Evolutionary conservation across 37 sponge, comb jelly and placozoan genomes (phyloP), one percentile per base, ranked within the genome.

Genomic region (Hexactinellida sp.): DNA sequence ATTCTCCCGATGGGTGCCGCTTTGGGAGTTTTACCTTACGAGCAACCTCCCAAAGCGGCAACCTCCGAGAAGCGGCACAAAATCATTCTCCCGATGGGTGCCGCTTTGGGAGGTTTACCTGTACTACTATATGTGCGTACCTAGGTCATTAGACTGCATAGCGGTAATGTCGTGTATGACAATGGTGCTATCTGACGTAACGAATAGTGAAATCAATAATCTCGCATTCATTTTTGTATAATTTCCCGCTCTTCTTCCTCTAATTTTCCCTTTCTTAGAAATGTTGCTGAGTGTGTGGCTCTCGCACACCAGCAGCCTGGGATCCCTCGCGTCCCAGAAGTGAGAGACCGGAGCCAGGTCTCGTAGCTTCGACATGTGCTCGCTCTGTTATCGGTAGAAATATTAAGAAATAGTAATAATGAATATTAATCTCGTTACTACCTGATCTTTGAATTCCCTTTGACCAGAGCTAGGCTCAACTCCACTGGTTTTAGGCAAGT

Each of bases 281-380:
- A 63, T 7, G 13, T 63, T 63, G 30, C 76, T 63, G 34, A 63
- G 76, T 3, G 76, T 63, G 76, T 63, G 76, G 1, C 36, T 54
- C 3, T 54, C 86, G 41, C 88, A 19, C 37, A 88, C 87, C 24
- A 95, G 83, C 55, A 95, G 51, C 38, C 84, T 84, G 0, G 91
- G 86, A 0, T 95, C 96, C 0, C 24, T 16, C 0, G 88, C 54
- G 84, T 95, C 96, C 96, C 96, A 95, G 84, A 71, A 71, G 82
- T 76, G 86, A 5, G 51, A 30, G 25, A 83, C 16, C 3, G 90
- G 84, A 24, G 24, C 28, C 0, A 87, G 82, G 23, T 86, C 83
- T 5, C 38, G 24, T 38, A 94, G n/a, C 37, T 88, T 87, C 36
- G 28, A 24, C 0, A 37, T 36, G 0, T 83, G 84, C 38, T 37